Percentiles rank a stretch among this genome's conserved stretches.
Conservation (phyloP, 2,797 vertebrate species). For the Lerista edwardsae region DNA sequence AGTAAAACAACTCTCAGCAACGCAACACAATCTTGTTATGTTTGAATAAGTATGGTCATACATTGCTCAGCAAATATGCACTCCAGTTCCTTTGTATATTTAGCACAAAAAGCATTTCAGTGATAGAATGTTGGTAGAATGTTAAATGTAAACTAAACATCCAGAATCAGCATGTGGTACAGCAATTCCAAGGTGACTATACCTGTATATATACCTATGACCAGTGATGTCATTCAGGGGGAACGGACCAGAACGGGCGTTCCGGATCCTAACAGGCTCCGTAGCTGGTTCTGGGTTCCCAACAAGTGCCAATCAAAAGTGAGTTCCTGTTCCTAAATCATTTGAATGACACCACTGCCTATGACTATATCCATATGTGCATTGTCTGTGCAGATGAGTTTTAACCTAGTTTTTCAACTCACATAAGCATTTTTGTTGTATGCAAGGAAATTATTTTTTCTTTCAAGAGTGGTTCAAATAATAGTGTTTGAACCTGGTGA, state of each 20-base stretch:
- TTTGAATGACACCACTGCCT: too few relatives aligned
- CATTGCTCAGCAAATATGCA: background rate
- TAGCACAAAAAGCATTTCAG: background rate
- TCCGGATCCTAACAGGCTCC: too few relatives aligned
- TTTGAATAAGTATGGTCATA: background rate
- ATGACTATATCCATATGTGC: too few relatives aligned
- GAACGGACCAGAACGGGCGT: too few relatives aligned
- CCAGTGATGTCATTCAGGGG: too few relatives aligned
- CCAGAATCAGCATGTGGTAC: background rate
- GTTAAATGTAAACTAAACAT: background rate
- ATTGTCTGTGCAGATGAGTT: too few relatives aligned
- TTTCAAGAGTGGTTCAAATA: background rate
- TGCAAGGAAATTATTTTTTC: background rate
- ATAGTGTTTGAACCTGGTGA: background rate
- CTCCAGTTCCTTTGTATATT: background rate
- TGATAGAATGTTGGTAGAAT: background rate
- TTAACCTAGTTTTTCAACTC: background rate
- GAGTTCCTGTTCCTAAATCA: too few relatives aligned
- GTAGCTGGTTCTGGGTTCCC: too few relatives aligned
- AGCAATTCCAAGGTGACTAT: too few relatives aligned
- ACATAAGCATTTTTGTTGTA: background rate
- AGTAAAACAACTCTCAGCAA: background rate
- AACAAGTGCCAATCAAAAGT: too few relatives aligned
- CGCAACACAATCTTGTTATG: background rate
- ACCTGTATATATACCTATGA: too few relatives aligned